Conservation (phyloP, 1,140 invertebrate species). For the Meloidogyne exigua region DNA sequence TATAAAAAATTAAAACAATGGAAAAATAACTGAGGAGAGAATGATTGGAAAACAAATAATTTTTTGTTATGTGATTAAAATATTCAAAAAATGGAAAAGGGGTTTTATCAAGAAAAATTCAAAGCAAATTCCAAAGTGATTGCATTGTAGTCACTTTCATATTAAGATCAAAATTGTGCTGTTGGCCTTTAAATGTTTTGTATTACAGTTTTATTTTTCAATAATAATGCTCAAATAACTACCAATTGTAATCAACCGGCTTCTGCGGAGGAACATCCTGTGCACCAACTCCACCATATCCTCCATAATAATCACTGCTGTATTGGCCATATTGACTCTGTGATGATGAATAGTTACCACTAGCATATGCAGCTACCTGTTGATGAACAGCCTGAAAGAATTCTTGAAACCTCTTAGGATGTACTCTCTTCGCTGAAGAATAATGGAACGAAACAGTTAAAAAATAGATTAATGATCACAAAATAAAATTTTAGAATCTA, state of each 20-base stretch:
- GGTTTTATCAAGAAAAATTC: no score
- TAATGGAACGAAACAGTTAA: no score
- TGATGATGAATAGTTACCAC: conserved; percentile 6
- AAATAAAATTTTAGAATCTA: no score
- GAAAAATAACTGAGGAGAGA: no score
- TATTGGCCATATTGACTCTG: neutral
- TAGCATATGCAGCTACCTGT: conserved; percentile 21
- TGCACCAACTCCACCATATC: neutral
- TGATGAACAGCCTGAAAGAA: conserved; percentile 15
- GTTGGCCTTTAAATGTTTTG: neutral
- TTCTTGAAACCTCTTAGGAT: neutral
- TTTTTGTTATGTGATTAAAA: no score
- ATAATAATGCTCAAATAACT: neutral
- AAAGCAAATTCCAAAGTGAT: no score
- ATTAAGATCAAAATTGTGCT: neutral
- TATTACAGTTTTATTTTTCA: no score
- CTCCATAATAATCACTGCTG: neutral
- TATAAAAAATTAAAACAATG: no score
- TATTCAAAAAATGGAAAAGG: no score
- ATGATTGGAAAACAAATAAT: no score
- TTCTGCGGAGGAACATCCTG: neutral
- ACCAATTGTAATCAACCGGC: neutral
- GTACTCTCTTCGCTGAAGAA: neutral
- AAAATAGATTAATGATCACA: no score
- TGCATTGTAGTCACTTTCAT: no score